These are phyloP conservation scores for Procambarus clarkii DNA, from an alignment of 1,140 invertebrate genomes.

Conservation along the genomic window DNA sequence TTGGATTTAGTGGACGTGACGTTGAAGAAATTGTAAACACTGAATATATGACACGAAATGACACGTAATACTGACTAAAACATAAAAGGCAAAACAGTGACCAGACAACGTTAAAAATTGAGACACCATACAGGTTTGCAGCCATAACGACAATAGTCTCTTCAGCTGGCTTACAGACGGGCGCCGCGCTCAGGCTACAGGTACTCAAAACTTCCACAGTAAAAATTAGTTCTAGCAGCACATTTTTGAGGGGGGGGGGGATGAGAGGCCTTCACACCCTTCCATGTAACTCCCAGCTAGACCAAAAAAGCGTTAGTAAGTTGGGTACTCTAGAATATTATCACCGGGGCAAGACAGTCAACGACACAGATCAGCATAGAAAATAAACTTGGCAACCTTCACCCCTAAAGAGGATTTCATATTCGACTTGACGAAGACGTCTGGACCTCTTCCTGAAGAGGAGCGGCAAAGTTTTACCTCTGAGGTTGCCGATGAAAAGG, in stretches of 20 bases:
- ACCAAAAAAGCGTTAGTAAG: constrained; percentile 55
- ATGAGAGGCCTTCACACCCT: constrained; percentile 20
- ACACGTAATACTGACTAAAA: constrained; percentile 70
- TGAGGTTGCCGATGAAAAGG: constrained; percentile 12
- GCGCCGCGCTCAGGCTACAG: constrained; percentile 62
- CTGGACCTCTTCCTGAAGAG: not conserved
- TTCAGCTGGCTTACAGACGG: constrained; percentile 59
- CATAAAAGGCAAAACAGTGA: constrained; percentile 67
- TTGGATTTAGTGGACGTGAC: constrained; percentile 57
- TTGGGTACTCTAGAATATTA: constrained; percentile 48
- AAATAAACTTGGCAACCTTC: constrained; percentile 1
- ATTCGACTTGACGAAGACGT: not conserved
- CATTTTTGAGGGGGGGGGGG: not conserved
- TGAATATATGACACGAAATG: constrained; percentile 68
- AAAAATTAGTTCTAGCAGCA: constrained; percentile 56
- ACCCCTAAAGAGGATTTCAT: not conserved
- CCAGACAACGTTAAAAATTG: constrained; percentile 65
- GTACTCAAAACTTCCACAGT: constrained; percentile 58
- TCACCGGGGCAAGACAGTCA: constrained; percentile 32
- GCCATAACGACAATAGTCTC: constrained; percentile 31
- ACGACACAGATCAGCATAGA: constrained; percentile 1
- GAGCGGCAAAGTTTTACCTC: not conserved
- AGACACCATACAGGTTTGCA: constrained; percentile 42
- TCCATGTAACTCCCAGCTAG: constrained; percentile 58
- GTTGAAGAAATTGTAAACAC: constrained; percentile 61